These are phyloP conservation scores for Trichomycterus rosablanca DNA, from an alignment of 2,113 vertebrate species.

Conservation along the genomic window DNA sequence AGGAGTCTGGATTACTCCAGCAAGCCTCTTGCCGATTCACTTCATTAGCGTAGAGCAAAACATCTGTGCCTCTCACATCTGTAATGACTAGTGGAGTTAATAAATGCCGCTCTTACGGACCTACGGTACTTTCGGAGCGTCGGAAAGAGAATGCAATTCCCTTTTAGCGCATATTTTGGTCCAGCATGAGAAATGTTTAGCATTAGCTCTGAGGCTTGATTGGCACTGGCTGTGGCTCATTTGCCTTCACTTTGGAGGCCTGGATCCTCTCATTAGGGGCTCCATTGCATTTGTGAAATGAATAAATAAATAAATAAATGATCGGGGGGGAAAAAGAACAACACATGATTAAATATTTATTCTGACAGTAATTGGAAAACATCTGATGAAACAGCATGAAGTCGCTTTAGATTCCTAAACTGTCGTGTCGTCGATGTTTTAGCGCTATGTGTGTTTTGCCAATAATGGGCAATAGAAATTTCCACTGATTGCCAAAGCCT, in stretches of 20 bases:
- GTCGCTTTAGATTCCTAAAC: slow-evolving; percentile 35
- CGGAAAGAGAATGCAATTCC: not conserved
- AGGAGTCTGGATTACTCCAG: no score
- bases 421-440: slow-evolving; percentile 32
- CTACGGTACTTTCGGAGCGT: not conserved
- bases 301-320: slow-evolving; percentile 39
- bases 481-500: not conserved
- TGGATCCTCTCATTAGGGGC: slow-evolving; percentile 21
- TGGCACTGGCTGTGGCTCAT: slow-evolving; percentile 3
- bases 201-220: slow-evolving; percentile 11
- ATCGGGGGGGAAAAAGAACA: slow-evolving; percentile 30
- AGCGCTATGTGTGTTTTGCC: slow-evolving; percentile 20
- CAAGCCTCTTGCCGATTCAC: not conserved
- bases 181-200: slow-evolving; percentile 14
- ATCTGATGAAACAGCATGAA: slow-evolving; percentile 37
- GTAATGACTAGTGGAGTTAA: slow-evolving; percentile 18
- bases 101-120: slow-evolving; percentile 8
- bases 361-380: slow-evolving; percentile 45
- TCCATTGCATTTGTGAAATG: slow-evolving; percentile 15
- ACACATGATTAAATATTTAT: slow-evolving; percentile 51
- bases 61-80: not conserved
- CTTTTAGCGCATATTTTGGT: not conserved
- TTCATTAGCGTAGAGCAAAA: slow-evolving; percentile 2
- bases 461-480: slow-evolving; percentile 24
- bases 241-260: slow-evolving; percentile 18